phyloP scores from a whole-genome alignment of 2,888 invertebrate genomes.

The Heliconius charithonia region DNA sequence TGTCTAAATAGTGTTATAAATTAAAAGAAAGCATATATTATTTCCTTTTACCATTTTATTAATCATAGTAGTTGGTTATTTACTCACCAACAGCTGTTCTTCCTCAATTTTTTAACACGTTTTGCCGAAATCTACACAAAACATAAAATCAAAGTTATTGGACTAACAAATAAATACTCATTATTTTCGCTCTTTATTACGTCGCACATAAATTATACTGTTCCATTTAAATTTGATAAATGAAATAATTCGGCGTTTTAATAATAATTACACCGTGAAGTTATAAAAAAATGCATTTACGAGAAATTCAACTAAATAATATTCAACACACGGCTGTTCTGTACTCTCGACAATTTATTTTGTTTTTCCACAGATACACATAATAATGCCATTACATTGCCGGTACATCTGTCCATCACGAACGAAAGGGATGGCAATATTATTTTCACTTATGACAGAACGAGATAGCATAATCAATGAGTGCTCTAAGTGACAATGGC shows the following conservation, averaged over 20 bases:
- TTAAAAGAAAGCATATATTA: neutral
- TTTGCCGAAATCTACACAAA: constrained; percentile 16
- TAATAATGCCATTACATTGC: constrained; percentile 34
- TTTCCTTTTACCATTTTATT: neutral
- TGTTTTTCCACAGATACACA: constrained; percentile 39
- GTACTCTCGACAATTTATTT: constrained; percentile 57
- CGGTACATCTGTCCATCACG: constrained; percentile 33
- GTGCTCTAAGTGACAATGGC: constrained; percentile 46
- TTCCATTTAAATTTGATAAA: constrained; percentile 18
- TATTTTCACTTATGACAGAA: constrained; percentile 28
- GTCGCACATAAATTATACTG: constrained; percentile 25
- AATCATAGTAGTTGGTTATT: neutral
- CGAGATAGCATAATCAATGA: constrained; percentile 39
- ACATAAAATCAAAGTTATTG: constrained; percentile 27
- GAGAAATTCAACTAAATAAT: constrained; percentile 64
- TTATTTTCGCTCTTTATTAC: constrained; percentile 29
- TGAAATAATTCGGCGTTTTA: constrained; percentile 31
- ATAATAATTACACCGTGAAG: constrained; percentile 36
- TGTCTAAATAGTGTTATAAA: neutral
- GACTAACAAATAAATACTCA: constrained; percentile 37
- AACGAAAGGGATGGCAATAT: constrained; percentile 42
- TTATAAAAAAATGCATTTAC: constrained; percentile 59
- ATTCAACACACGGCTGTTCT: constrained; percentile 66
- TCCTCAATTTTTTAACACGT: constrained; percentile 1
- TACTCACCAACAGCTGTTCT: constrained; percentile 4